These are phyloP conservation scores for Pogonocherus hispidulus DNA, from an alignment of 2,888 invertebrate species.

Conservation along the genomic window DNA sequence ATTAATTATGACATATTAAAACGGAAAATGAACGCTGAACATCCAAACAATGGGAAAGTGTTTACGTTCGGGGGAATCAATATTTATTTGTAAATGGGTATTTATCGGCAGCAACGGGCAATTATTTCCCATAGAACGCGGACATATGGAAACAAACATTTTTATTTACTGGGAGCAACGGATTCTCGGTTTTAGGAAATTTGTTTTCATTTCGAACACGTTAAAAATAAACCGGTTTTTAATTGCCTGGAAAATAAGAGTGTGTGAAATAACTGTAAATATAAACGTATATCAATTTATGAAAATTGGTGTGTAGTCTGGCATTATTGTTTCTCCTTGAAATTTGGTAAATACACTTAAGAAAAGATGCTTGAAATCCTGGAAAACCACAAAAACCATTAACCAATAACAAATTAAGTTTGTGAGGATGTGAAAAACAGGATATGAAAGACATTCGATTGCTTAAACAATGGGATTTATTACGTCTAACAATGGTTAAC, in stretches of 20 bases:
- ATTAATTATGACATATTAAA: slow-evolving; percentile 10
- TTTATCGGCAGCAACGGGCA: slow-evolving; percentile 25
- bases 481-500: no score
- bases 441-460: no score
- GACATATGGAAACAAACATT: slow-evolving; percentile 21
- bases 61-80: slow-evolving; percentile 5
- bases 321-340: no score
- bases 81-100: slow-evolving; percentile 28
- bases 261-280: not conserved
- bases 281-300: no score
- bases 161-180: slow-evolving; percentile 11
- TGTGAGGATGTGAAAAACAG: no score
- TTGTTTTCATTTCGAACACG: not conserved
- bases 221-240: not conserved
- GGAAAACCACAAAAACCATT: no score
- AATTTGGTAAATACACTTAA: no score
- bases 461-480: no score
- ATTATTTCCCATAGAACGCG: slow-evolving; percentile 18
- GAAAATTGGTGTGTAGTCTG: no score
- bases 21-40: slow-evolving; percentile 3
- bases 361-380: no score
- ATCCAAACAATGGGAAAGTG: slow-evolving; percentile 16
- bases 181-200: not conserved
- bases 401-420: no score
- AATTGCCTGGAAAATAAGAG: not conserved